phyloP scores from a whole-genome alignment of 2,888 invertebrate species.

The Isoperla grammatica region DNA sequence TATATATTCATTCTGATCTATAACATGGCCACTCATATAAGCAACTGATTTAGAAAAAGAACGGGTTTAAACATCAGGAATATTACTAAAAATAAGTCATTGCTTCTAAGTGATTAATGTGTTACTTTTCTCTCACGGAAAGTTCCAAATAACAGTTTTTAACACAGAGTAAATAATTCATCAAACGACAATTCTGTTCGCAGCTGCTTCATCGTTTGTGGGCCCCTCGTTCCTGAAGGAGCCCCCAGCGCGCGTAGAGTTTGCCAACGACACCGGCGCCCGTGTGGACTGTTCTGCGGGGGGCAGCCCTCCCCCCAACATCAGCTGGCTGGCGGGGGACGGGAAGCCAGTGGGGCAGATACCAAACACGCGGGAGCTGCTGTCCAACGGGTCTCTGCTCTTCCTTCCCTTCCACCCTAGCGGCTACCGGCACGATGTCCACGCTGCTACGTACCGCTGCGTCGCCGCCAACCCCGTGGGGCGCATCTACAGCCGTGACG shows the following conservation, averaged over 20 bases:
- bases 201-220: constrained; percentile 25
- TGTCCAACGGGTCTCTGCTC: constrained; percentile 35
- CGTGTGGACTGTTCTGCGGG: constrained; percentile 37
- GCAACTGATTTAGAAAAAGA: no score
- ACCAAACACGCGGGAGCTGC: constrained; percentile 34
- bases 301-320: constrained; percentile 35
- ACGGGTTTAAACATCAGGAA: no score
- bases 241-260: constrained; percentile 37
- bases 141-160: no score
- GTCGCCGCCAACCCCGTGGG: constrained; percentile 37
- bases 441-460: constrained; percentile 37
- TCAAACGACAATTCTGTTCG: no score
- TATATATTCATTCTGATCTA: no score
- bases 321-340: constrained; percentile 36
- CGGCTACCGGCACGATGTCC: constrained; percentile 38
- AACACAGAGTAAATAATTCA: no score
- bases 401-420: constrained; percentile 37
- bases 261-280: constrained; percentile 37
- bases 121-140: no score
- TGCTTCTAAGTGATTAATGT: no score
- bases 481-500: constrained; percentile 36
- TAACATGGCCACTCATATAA: no score
- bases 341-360: constrained; percentile 34
- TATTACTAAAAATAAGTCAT: no score
- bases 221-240: constrained; percentile 37